Base-by-base conservation (phyloP, 2,797 vertebrate species). In the Coreius guichenoti region DNA sequence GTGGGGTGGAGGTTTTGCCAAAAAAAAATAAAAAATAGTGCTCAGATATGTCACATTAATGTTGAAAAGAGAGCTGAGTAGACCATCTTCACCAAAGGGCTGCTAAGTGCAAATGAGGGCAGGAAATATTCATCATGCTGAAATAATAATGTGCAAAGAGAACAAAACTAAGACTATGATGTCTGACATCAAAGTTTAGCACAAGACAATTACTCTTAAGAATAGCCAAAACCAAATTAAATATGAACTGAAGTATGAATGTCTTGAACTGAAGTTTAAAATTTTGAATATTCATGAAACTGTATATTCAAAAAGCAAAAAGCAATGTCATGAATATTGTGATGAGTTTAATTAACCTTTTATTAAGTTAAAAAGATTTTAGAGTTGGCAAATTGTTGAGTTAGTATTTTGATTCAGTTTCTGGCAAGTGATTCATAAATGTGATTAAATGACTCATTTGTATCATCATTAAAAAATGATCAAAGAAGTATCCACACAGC, bases 41-140 rank as follows among this genome's bases (percentile, higher is more conserved):
- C 36, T 47, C 70, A 80, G 45, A 73, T 82, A 39, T 88, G 82
- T 73, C 76, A 74, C 84, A 85, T 85, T 85, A 86, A 88, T 86
- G 68, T n/a, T 86, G 29, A 82, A 83, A 85, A 75, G 49, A 85
- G 36, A 68, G 31, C 45, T 69, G 21, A 72, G 75, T 49, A 74
- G 23, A 81, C 67, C 43, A 47, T 82, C 43, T 69, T 85, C 69
- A 77, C 61, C 43, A 82, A 75, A 33, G 31, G 58, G 19, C 77
- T 80, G 79, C 82, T 79, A 82, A 69, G 72, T 76, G 77, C 70
- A 82, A 86, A 33, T 23, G 31, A 85, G 23, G 54, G 54, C 74
- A 74, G 12, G 16, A 33, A 76, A 80, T 63, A 36, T 65, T 63
- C 56, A 39, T 77, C 31, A 73, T 65, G 26, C 45, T 72, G 13